Conservation (phyloP, 2,797 vertebrate genomes). For the Loriculus beryllinus region DNA sequence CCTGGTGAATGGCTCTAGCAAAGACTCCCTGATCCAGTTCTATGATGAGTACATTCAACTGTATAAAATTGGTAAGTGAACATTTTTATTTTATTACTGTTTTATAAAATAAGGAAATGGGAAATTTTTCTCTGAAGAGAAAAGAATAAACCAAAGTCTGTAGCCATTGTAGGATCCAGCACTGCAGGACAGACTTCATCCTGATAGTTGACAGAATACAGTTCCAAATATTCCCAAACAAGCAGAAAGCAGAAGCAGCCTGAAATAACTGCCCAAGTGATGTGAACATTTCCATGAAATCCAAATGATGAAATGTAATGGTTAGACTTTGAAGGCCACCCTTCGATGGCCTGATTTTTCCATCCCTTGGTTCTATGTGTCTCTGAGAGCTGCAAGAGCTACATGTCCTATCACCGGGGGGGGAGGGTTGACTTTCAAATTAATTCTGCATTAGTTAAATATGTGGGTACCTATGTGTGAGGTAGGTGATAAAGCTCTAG, state of each 20-base stretch:
- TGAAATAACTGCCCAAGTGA: background rate
- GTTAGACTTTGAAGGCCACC: background rate
- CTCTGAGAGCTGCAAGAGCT: background rate
- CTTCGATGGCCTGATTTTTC: background rate
- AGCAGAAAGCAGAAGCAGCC: background rate
- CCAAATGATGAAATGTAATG: background rate
- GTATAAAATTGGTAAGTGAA: slow-evolving; percentile 23
- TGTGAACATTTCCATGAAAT: background rate
- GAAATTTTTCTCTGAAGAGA: background rate
- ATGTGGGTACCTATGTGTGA: background rate
- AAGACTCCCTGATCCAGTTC: background rate
- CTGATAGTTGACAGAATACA: background rate
- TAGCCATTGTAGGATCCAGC: background rate
- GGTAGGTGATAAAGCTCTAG: background rate
- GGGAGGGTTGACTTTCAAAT: background rate
- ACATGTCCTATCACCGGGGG: background rate
- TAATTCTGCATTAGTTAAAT: accelerated
- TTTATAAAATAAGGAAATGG: background rate
- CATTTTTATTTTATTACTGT: background rate
- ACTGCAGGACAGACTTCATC: background rate
- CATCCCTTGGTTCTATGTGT: background rate
- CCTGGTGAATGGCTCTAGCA: slow-evolving; percentile 19
- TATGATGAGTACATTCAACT: background rate
- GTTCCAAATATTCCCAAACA: background rate
- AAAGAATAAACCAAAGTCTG: background rate